Conservation (phyloP, 2,888 invertebrate species). For the Parasteatoda lunata region DNA sequence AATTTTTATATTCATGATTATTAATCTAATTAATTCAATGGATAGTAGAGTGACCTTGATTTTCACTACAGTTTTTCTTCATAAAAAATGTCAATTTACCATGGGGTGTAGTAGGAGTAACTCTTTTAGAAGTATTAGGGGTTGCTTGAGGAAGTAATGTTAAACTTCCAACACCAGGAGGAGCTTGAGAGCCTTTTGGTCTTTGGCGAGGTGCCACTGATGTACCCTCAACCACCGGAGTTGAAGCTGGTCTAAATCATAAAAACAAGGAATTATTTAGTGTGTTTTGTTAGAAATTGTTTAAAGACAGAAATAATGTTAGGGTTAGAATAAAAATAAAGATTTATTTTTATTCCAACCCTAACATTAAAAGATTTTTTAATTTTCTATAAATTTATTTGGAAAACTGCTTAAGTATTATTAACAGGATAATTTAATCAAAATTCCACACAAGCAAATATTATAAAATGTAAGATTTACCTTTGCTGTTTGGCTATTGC, state of each 20-base stretch:
- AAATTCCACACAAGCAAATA: background rate
- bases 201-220: constrained; percentile 88
- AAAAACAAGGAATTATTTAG: background rate
- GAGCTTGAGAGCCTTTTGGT: constrained; percentile 79
- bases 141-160: constrained; percentile 68
- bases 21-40: too few relatives aligned
- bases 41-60: too few relatives aligned
- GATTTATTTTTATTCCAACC: too few relatives aligned
- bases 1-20: too few relatives aligned
- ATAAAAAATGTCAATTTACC: constrained; percentile 24
- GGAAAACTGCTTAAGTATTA: too few relatives aligned
- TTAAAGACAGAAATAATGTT: too few relatives aligned
- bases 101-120: constrained; percentile 63
- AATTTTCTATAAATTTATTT: background rate
- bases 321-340: too few relatives aligned
- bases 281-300: too few relatives aligned
- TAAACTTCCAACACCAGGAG: constrained; percentile 70
- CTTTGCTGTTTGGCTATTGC: constrained; percentile 67
- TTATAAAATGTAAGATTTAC: constrained; percentile 5
- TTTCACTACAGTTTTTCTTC: too few relatives aligned
- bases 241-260: constrained; percentile 51
- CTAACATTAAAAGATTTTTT: background rate
- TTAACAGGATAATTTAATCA: too few relatives aligned
- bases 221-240: constrained; percentile 80
- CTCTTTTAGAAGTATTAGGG: constrained; percentile 48